Evolutionary conservation across 2,797 vertebrate species (phyloP).

Genomic region (Myotis findleyi): DNA sequence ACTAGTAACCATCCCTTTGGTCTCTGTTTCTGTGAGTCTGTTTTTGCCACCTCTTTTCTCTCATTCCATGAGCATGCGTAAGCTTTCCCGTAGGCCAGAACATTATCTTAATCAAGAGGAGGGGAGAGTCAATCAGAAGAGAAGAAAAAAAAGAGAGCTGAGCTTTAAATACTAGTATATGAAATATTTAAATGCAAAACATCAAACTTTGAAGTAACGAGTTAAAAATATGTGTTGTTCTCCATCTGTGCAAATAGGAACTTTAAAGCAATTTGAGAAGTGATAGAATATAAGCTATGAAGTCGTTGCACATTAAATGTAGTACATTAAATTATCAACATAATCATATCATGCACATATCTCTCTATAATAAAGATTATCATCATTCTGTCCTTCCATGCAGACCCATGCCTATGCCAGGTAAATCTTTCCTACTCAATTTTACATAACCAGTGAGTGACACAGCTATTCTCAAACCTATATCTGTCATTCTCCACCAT

Average conservation of each 20-base stretch:
- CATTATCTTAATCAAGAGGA: not conserved
- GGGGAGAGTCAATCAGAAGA: not conserved
- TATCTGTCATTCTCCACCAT: not conserved
- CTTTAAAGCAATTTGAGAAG: not conserved
- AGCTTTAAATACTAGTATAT: not conserved
- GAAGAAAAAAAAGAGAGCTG: not conserved
- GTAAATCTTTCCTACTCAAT: not conserved
- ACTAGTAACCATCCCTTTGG: too few relatives aligned
- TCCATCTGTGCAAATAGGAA: not conserved
- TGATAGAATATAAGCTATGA: not conserved
- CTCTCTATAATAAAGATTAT: not conserved
- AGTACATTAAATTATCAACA: not conserved
- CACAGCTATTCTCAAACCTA: not conserved
- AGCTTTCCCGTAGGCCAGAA: not conserved
- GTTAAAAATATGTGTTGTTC: not conserved
- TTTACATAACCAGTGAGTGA: not conserved
- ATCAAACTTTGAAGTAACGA: not conserved
- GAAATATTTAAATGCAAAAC: conserved; percentile 4
- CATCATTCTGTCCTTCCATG: not conserved
- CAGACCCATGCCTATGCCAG: not conserved
- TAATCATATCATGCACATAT: not conserved
- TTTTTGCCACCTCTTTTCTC: too few relatives aligned
- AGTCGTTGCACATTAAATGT: not conserved
- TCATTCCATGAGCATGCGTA: not conserved
- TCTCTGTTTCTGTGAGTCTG: too few relatives aligned